Base-by-base conservation (phyloP, 1,140 invertebrate genomes). In the Paraescarpia echinospica region DNA sequence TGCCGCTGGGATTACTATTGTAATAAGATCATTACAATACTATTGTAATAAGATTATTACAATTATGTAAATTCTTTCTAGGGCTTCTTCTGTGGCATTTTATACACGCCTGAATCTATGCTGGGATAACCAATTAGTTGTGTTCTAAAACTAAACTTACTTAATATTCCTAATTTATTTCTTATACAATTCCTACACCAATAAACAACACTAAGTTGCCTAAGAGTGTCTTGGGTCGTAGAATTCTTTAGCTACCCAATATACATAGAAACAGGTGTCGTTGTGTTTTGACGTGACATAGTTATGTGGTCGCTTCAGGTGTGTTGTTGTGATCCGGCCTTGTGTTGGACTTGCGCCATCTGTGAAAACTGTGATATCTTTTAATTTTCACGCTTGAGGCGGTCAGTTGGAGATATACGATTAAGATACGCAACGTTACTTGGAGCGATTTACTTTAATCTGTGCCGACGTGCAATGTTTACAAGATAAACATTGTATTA, bases 361-460 rank as follows among this genome's bases (percentile, higher is more conserved):
- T 77, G 18, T 77, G 59, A 27, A 77, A 77, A 18, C 8, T 77
- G 59, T 77, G 41, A 41, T 41, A 41, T 41, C 4, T 41, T 41
- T 41, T 27, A 6, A 77, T 31, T 6, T 31, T 2, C 18, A 31
- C 59, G 59, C 59, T 77, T 27, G 27, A 18, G 59, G 59, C 59
- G 59, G 59, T 27, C 59, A 27, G 14, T 77, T 77, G 59, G 59
- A 77, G 4, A 77, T 77, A 77, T 77, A 18, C 14, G 59, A 77
- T 77, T 77, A 31, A 18, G 59, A 31, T 31, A 77, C 14, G 59
- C 59, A 77, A 1, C 27, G 22, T 4, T 31, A 77, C 59, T 31
- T 77, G 59, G 27, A 77, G 59, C 59, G 59, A 77, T 77, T 77
- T 77, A 77, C 59, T 77, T 77, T 77, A 77, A 77, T 77, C 59